Conservation (phyloP, 2,113 vertebrate species). For the Xiphorhynchus elegans region DNA sequence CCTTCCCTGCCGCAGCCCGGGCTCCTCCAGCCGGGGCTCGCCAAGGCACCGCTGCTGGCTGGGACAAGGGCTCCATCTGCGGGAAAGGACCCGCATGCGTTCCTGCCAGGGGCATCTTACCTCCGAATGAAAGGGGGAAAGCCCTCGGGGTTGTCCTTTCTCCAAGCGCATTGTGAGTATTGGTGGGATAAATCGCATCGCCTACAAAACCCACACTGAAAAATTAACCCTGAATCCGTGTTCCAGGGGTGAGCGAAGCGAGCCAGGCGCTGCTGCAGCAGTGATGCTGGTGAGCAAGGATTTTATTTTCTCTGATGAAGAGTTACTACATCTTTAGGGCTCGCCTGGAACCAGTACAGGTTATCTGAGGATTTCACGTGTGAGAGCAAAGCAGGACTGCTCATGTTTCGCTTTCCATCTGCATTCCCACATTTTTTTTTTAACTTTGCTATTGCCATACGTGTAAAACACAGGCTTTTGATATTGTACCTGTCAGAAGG, state of each 20-base stretch:
- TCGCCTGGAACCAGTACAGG: neutral
- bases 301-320: neutral
- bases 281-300: neutral
- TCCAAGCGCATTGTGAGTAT: neutral
- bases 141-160: neutral
- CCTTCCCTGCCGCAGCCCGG: neutral
- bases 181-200: neutral
- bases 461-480: neutral
- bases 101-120: fast-evolving
- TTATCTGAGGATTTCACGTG: neutral
- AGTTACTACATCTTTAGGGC: neutral
- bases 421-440: neutral
- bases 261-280: fast-evolving
- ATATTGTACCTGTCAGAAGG: neutral
- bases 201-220: neutral
- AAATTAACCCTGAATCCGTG: fast-evolving
- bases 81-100: slow-evolving; percentile 14
- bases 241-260: neutral
- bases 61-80: slow-evolving; percentile 76
- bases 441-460: neutral
- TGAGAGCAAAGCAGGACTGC: neutral
- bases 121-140: fast-evolving
- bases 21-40: neutral
- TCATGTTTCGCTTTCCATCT: neutral
- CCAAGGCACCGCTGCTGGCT: neutral